Conservation (phyloP, 2,113 vertebrate species). For the Microtus richardsoni region DNA sequence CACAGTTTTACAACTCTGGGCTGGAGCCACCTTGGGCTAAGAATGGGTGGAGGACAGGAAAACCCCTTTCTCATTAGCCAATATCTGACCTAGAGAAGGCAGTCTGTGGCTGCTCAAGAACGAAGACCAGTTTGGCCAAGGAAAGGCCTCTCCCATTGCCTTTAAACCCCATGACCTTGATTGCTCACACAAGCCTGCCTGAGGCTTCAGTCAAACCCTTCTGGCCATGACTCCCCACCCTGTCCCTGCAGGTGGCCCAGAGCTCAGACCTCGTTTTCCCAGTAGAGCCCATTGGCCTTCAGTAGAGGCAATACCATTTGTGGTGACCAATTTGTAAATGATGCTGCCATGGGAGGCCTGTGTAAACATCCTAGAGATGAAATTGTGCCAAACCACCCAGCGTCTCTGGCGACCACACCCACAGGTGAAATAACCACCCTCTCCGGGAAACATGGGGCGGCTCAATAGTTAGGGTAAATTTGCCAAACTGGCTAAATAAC, state of each 20-base stretch:
- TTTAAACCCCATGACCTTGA: slow-evolving; percentile 18
- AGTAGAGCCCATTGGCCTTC: neutral
- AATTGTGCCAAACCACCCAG: neutral
- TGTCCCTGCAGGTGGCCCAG: neutral
- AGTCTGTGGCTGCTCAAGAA: neutral
- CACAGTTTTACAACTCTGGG: neutral
- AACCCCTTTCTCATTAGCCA: neutral
- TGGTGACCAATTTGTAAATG: neutral
- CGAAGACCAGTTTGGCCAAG: neutral
- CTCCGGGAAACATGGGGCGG: neutral
- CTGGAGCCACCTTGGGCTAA: neutral
- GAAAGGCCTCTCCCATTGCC: neutral
- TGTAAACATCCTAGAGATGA: neutral
- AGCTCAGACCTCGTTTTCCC: neutral
- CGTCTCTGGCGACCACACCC: neutral
- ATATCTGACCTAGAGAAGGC: neutral
- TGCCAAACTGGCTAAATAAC: neutral
- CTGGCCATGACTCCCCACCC: neutral
- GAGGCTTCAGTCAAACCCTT: neutral
- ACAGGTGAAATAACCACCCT: neutral
- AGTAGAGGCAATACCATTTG: neutral
- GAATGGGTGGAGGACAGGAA: neutral
- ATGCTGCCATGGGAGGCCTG: neutral
- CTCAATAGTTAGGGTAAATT: neutral
- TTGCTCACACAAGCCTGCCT: neutral